Evolutionary conservation across 2,113 vertebrate genomes (phyloP), one percentile per base, ranked within the genome.

Genomic region (Gobius niger): DNA sequence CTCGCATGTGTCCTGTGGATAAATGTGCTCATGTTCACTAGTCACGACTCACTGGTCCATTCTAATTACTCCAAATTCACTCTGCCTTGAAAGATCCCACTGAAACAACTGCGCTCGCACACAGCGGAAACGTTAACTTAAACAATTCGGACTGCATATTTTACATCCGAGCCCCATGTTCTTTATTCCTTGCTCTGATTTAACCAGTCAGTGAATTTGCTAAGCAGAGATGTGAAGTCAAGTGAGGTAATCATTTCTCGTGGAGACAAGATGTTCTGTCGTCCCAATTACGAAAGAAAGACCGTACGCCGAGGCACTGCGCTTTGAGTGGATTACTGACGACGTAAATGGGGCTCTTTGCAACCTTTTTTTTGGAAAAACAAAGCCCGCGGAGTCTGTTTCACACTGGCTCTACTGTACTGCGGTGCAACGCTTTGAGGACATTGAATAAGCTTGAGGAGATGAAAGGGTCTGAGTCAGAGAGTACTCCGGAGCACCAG

Each of bases 11-110:
- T 82, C 74, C 78, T 80, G 64, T 83, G 77, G 63, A 70, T 73
- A 75, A 79, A 85, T 74, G 65, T 71, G 66, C 75, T 86, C 47
- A 64, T 68, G 65, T 78, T 75, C 52, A 65, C 72, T 64, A 47
- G 65, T 82, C 79, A 34, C 65, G 82, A 74, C 63, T 24, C 59
- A 72, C 74, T 3, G 19, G 50, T 72, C 76, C 13, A 65, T 47
- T 59, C 67, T 76, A 74, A 81, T 82, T 62, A 68, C 63, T 61
- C 71, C 80, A 24, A 75, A 76, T 60, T 70, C 49, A 44, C 54
- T 70, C 50, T 34, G 47, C 19, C 52, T 53, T 54, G 0, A 8
- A 7, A 73, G 59, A 62, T 40, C 42, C 44, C 47, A 44, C 9
- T 11, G 63, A 57, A 63, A 54, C 50, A 63, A 63, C 11, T 15